These are phyloP conservation scores for Lithodes maja DNA, from an alignment of 2,888 invertebrate species.

Conservation along the genomic window DNA sequence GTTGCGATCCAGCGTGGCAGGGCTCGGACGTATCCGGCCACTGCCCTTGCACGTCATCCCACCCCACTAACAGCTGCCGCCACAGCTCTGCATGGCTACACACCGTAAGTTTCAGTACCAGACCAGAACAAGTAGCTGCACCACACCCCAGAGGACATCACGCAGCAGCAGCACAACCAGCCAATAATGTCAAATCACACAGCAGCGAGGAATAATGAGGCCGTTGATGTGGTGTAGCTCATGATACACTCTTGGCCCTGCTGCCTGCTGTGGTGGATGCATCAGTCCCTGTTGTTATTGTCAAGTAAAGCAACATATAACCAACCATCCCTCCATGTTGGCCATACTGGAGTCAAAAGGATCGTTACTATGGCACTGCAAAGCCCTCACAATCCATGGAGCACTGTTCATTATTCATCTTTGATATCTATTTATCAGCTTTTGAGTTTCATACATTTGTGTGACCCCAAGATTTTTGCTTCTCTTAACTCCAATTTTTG, in stretches of 20 bases:
- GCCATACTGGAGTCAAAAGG: constrained; percentile 3
- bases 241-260: constrained; percentile 52
- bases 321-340: neutral
- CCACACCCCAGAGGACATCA: constrained; percentile 59
- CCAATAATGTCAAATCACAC: neutral
- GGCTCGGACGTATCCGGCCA: constrained; percentile 73
- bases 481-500: constrained; percentile 22
- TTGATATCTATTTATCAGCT: constrained; percentile 15
- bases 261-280: constrained; percentile 63
- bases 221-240: constrained; percentile 39
- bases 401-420: constrained; percentile 11
- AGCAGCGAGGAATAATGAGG: constrained; percentile 26
- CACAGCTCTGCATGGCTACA: constrained; percentile 87
- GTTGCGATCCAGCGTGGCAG: constrained; percentile 89
- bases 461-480: constrained; percentile 16
- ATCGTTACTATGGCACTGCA: constrained; percentile 12
- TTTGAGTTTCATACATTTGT: constrained; percentile 31
- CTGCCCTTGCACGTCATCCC: constrained; percentile 71
- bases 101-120: constrained; percentile 85
- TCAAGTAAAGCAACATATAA: constrained; percentile 7
- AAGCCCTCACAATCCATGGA: constrained; percentile 13
- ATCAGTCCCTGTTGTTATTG: constrained; percentile 56
- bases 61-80: constrained; percentile 79
- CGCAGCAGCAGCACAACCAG: constrained; percentile 55
- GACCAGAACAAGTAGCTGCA: constrained; percentile 63